These are phyloP conservation scores for Macrostomum cliftonense DNA, from an alignment of 2,888 invertebrate species.

Conservation along the genomic window DNA sequence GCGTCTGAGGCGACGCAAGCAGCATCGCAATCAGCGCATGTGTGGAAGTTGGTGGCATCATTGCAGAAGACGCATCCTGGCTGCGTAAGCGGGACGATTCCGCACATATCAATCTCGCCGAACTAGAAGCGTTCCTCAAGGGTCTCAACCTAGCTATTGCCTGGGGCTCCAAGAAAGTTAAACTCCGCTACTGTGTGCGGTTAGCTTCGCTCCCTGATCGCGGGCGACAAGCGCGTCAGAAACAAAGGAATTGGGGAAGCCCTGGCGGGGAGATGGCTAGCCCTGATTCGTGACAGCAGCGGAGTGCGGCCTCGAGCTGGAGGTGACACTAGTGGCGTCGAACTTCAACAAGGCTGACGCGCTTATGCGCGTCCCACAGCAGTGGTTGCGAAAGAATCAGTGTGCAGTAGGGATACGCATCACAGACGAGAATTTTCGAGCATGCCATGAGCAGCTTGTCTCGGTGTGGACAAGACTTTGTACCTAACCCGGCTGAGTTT, in stretches of 20 bases:
- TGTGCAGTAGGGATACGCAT: neutral
- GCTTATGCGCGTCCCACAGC: neutral
- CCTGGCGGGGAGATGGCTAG: neutral
- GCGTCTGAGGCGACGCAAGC: slow-evolving; percentile 6
- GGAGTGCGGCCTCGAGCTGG: neutral
- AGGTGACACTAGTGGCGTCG: neutral
- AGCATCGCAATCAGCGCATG: slow-evolving; percentile 7
- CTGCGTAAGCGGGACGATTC: neutral
- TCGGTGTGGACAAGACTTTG: too few species aligned
- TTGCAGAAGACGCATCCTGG: slow-evolving; percentile 7
- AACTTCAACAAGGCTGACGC: neutral
- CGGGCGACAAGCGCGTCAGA: slow-evolving; percentile 1
- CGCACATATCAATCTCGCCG: slow-evolving; percentile 2
- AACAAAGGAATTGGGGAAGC: neutral
- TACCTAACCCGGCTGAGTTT: neutral
- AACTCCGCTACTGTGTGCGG: slow-evolving; percentile 4
- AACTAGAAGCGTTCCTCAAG: slow-evolving; percentile 5
- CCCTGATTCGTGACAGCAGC: neutral
- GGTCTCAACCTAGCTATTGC: slow-evolving; percentile 4
- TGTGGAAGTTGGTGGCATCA: slow-evolving; percentile 1
- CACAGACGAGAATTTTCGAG: neutral
- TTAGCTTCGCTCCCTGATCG: slow-evolving; percentile 1
- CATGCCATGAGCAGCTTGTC: too few species aligned
- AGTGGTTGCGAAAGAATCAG: slow-evolving; percentile 1
- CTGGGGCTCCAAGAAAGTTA: neutral